Conservation (phyloP, 2,113 vertebrate genomes). For the Emydocephalus ijimae region DNA sequence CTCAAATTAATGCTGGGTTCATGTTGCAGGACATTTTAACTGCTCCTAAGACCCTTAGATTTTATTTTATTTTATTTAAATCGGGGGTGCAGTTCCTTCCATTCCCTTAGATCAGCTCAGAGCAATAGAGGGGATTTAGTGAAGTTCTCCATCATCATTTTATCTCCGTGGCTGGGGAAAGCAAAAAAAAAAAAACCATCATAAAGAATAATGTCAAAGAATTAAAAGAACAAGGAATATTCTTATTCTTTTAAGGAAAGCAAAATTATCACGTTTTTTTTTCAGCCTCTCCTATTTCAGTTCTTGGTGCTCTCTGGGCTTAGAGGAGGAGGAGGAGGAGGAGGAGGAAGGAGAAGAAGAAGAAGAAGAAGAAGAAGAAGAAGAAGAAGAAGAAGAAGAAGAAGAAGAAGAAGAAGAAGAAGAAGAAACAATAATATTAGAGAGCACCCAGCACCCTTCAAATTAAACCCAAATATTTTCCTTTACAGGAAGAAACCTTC, state of each 20-base stretch:
- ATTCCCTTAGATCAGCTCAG: not conserved
- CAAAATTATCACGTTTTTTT: not conserved
- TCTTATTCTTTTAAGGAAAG: not conserved
- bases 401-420: too few relatives aligned
- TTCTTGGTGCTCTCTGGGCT: not conserved
- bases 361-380: accelerated
- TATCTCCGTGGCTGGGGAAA: not conserved
- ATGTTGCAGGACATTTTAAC: not conserved
- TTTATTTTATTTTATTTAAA: not conserved
- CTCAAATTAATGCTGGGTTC: not conserved
- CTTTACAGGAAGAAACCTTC: not conserved
- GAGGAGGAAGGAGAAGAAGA: accelerated
- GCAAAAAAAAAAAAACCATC: not conserved
- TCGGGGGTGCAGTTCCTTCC: not conserved
- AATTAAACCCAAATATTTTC: not conserved
- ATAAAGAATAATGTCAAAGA: not conserved
- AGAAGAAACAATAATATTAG: too few relatives aligned
- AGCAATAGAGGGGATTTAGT: not conserved
- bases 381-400: accelerated
- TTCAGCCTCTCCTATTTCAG: not conserved
- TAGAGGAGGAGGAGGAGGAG: too few relatives aligned
- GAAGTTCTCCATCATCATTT: not conserved
- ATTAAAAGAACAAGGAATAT: too few relatives aligned
- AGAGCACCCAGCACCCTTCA: too few relatives aligned
- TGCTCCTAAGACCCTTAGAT: not conserved